Base-by-base conservation (phyloP, 2,113 vertebrate species). In the Serinus canaria region DNA sequence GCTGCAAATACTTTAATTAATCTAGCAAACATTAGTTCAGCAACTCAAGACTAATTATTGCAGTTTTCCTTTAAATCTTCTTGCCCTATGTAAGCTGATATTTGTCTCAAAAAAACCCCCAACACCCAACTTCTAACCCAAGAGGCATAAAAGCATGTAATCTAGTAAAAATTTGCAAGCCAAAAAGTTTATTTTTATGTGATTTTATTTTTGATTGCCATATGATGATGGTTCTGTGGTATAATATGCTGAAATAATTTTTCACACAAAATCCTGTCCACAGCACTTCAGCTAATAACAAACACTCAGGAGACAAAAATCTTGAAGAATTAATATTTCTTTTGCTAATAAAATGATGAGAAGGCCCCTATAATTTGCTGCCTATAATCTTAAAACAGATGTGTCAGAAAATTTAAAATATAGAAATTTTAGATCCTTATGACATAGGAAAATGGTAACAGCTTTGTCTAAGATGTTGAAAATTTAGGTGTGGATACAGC, bases 131-230 rank as follows among this genome's bases (percentile, higher is more conserved):
- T 77, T 93, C 56, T 59, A 97, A 69, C 68, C 93, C 64, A 81
- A 87, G 83, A 67, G 59, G 80, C 58, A 84, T 63, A 92, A 96
- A 87, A 89, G 53, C 69, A 62, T 68, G 83, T 68, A 80, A 96
- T 49, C 89, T 95, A 96, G 89, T 91, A 98, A 97, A 97, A 82
- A 96, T 20, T 91, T 90, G 90, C 91, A 98, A 97, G 93, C 46
- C 91, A 91, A 96, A 93, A 96, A 75, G 60, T 88, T 97, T 70
- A 83, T 94, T 96, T 96, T 89, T 49, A 94, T 39, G 83, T 39
- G 31, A 55, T 44, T 87, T 87, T 86, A 37, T 37, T 37, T 37
- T 67, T 87, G 78, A 90, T 92, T 85, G 56, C 67, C 55, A 80
- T 91, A 94, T 28, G 95, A 95, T 83, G 96, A 94, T 15, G 19